Evolutionary conservation across 2,113 vertebrate genomes (phyloP).

Genomic region (Abramis brama): DNA sequence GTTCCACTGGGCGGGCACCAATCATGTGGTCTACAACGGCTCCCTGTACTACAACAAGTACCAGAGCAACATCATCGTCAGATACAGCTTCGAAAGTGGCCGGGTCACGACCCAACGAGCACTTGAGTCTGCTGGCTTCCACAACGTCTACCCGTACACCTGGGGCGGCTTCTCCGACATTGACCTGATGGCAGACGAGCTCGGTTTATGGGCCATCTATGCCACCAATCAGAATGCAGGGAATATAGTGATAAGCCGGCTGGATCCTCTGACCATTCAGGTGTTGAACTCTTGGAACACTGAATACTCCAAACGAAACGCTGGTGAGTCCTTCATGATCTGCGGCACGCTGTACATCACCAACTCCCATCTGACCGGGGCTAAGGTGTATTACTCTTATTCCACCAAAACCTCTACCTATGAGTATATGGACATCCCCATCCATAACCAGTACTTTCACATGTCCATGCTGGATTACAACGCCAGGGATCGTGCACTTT

Average conservation of each 20-base stretch:
- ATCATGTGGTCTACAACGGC: constrained; percentile 95
- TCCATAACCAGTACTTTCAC: constrained; percentile 98
- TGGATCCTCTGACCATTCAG: constrained; percentile 89
- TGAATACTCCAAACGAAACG: constrained; percentile 94
- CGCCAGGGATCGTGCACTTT: constrained; percentile 90
- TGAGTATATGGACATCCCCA: constrained; percentile 96
- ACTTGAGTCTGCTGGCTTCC: constrained; percentile 93
- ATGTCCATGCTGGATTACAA: constrained; percentile 99
- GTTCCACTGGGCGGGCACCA: constrained; percentile 97
- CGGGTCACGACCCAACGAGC: constrained; percentile 88
- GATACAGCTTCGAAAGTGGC: constrained; percentile 92
- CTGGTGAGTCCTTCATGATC: constrained; percentile 98
- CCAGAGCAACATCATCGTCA: constrained; percentile 97
- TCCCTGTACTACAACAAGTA: constrained; percentile 99
- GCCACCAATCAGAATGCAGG: constrained; percentile 98
- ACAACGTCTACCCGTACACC: constrained; percentile 96
- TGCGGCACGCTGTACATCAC: constrained; percentile 96
- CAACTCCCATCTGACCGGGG: constrained; percentile 95
- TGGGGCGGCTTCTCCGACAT: constrained; percentile 98
- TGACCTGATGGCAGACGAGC: constrained; percentile 95
- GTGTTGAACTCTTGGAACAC: constrained; percentile 94
- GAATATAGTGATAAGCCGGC: constrained; percentile 93
- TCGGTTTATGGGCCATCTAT: constrained; percentile 94
- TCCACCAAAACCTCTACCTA: constrained; percentile 96
- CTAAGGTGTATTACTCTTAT: constrained; percentile 97